Evolutionary conservation across 2,888 invertebrate genomes (phyloP), one percentile per base, ranked within the genome.

Genomic region (Acronicta psi): DNA sequence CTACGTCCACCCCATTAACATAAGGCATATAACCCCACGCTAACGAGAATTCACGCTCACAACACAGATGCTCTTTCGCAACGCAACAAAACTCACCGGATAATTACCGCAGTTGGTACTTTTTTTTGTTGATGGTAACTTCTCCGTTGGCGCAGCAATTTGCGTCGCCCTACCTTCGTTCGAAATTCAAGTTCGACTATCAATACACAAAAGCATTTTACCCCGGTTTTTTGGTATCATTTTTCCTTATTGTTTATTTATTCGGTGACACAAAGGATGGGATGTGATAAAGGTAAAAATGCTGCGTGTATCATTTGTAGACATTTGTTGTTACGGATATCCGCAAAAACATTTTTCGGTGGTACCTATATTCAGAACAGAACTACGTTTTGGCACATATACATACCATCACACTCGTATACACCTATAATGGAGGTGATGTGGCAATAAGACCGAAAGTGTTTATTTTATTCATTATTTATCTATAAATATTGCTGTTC

Each of bases 1-100:
- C 69, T 76, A 55, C 62, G 67, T 75, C 72, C 66, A 68, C 55
- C 77, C 84, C 85, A 80, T 86, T 86, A 80, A 60, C 67, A 70
- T 69, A 68, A 73, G 58, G 67, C 69, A 69, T 70, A 66, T 63
- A 46, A 55, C 60, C 66, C 57, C 43, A 20, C 59, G 45, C 72
- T 76, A 73, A 76, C 68, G 76, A 82, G 71, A 63, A 62, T 60
- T 57, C 37, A 61, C 57, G 57, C 49, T 62, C 60, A 53, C 63
- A 66, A 63, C 51, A 55, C 67, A 74, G 66, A 67, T 73, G 69
- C 75, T 73, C 69, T 71, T 69, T 69, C 52, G 61, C 61, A 61
- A 61, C 55, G 71, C 61, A 61, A 61, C 55, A 70, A 73, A 69
- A 41, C 70, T 75, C 67, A 80, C 82, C 82, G 85, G 84, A 86